These are phyloP conservation scores for Cirrhinus molitorella DNA, from an alignment of 2,797 vertebrate genomes.

Conservation along the genomic window DNA sequence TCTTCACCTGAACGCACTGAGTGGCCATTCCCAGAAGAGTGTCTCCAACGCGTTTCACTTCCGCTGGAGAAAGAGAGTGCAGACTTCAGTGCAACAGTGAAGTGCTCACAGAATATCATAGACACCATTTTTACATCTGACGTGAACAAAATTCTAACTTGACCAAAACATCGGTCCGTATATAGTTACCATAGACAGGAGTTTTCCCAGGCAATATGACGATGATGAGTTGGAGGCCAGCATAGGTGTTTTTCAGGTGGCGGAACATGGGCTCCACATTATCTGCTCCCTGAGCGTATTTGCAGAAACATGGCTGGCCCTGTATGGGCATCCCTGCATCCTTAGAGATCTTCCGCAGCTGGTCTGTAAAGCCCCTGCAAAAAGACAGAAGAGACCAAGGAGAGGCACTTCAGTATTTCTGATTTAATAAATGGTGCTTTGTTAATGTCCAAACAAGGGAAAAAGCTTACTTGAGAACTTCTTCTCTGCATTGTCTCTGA, in stretches of 20 bases:
- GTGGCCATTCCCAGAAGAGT: constrained; percentile 98
- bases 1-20: constrained; percentile 98
- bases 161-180: not conserved
- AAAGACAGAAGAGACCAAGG: too few relatives aligned
- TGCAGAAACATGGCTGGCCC: constrained; percentile 97
- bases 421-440: not conserved
- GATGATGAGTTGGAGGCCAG: constrained; percentile 95
- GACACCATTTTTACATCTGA: constrained; percentile 22
- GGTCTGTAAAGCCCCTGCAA: constrained; percentile 83
- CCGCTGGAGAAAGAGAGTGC: constrained; percentile 76
- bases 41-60: constrained; percentile 97
- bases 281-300: constrained; percentile 96
- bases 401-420: not conserved
- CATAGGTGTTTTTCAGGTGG: constrained; percentile 95
- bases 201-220: constrained; percentile 97
- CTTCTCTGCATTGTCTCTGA: constrained; percentile 96
- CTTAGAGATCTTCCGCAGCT: constrained; percentile 97
- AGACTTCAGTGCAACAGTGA: not conserved
- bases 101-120: not conserved
- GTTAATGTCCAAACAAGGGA: not conserved
- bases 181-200: constrained; percentile 87
- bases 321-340: constrained; percentile 98
- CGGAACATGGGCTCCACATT: constrained; percentile 99
- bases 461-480: constrained; percentile 90
- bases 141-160: not conserved